Conservation (phyloP, 2,113 vertebrate species). For the Malurus melanocephalus region DNA sequence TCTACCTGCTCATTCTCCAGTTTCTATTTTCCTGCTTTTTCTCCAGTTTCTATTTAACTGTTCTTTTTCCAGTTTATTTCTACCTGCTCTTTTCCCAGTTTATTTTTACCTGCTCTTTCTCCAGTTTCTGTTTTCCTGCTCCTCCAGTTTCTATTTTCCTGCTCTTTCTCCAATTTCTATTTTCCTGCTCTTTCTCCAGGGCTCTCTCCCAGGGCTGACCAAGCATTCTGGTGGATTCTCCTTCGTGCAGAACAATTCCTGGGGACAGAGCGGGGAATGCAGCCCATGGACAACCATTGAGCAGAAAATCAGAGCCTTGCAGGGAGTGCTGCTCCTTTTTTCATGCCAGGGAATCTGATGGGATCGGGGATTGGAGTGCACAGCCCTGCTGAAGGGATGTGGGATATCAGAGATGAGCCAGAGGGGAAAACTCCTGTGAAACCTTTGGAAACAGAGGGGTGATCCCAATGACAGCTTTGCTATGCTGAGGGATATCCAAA, state of each 20-base stretch:
- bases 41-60: background rate
- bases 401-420: fast-evolving
- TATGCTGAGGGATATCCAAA: background rate
- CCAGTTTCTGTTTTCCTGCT: too few species aligned
- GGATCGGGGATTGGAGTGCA: background rate
- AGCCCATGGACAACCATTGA: fast-evolving
- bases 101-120: too few species aligned
- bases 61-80: background rate
- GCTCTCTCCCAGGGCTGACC: background rate
- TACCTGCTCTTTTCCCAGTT: too few species aligned
- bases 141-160: background rate
- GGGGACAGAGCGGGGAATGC: background rate
- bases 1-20: background rate
- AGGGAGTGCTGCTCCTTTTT: background rate
- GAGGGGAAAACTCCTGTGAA: background rate
- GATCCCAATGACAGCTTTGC: background rate
- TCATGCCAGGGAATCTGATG: fast-evolving
- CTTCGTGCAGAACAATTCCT: background rate
- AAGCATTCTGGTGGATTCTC: fast-evolving
- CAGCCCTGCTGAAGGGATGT: background rate
- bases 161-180: background rate
- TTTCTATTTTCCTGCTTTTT: background rate
- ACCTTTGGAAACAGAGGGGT: background rate
- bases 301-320: background rate
- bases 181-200: background rate